A percentile compares a stretch with the other conserved stretches of the same genome.
Evolutionary conservation across 2,113 vertebrate genomes (phyloP).

Genomic region (Trinectes maculatus): DNA sequence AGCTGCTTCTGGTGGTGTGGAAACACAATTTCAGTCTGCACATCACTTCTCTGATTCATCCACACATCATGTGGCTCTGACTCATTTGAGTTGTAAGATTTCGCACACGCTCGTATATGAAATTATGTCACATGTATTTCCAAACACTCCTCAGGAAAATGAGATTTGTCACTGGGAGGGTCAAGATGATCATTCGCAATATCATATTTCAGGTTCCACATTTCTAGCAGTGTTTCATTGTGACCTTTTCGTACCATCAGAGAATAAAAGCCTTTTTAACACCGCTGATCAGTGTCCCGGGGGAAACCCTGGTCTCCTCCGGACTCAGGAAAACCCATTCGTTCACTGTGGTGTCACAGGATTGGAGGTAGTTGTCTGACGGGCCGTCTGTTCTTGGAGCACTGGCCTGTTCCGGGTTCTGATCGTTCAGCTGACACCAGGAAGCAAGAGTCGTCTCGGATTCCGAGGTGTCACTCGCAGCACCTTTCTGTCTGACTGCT

Average conservation of each 20-base stretch:
- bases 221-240: no score
- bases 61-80: slow-evolving; percentile 8
- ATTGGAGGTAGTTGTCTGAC: slow-evolving; percentile 1
- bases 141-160: not conserved
- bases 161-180: no score
- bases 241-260: not conserved
- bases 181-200: no score
- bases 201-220: no score
- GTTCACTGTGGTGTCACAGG: not conserved
- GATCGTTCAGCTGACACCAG: slow-evolving; percentile 35
- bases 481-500: slow-evolving; percentile 30
- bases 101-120: not conserved
- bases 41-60: not conserved
- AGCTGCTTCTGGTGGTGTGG: slow-evolving; percentile 22
- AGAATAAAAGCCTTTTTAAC: slow-evolving; percentile 2
- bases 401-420: not conserved
- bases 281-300: not conserved
- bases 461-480: slow-evolving; percentile 37
- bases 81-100: no score
- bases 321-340: slow-evolving; percentile 6
- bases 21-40: not conserved
- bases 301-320: slow-evolving; percentile 13
- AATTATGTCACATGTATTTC: not conserved
- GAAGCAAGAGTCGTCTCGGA: slow-evolving; percentile 30
- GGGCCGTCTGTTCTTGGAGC: slow-evolving; percentile 7